These are phyloP conservation scores for Plecturocebus donacophilus DNA, from an alignment of 2,113 vertebrate species.

Conservation along the genomic window DNA sequence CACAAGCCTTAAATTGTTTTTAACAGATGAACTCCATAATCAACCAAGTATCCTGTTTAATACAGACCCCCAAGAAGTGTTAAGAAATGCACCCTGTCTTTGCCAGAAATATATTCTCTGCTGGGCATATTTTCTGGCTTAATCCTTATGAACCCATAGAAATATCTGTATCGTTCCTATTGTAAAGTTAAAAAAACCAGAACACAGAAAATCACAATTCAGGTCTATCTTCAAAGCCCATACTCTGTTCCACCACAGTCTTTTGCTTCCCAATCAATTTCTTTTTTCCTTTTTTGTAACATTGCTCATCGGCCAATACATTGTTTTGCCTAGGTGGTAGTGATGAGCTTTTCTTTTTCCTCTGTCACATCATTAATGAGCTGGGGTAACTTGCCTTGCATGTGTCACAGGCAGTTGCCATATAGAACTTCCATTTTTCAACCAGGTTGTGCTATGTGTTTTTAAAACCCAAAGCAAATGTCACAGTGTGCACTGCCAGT, in stretches of 20 bases:
- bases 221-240: not conserved
- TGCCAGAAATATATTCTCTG: not conserved
- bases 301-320: not conserved
- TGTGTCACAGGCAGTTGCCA: not conserved
- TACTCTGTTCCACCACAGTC: not conserved
- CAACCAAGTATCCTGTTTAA: not conserved
- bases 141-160: not conserved
- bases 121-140: not conserved
- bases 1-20: not conserved
- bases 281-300: not conserved
- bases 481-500: not conserved
- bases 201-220: not conserved
- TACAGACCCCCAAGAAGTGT: not conserved
- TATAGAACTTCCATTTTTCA: slow-evolving; percentile 46
- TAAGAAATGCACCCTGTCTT: not conserved
- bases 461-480: slow-evolving; percentile 65
- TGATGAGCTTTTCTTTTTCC: not conserved
- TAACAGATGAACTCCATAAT: not conserved
- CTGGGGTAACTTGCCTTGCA: not conserved
- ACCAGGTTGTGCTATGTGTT: not conserved
- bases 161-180: not conserved
- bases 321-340: not conserved
- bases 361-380: slow-evolving; percentile 40
- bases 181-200: not conserved
- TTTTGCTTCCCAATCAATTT: not conserved